Base-by-base conservation (phyloP, 2,113 vertebrate species). In the Equus przewalskii region DNA sequence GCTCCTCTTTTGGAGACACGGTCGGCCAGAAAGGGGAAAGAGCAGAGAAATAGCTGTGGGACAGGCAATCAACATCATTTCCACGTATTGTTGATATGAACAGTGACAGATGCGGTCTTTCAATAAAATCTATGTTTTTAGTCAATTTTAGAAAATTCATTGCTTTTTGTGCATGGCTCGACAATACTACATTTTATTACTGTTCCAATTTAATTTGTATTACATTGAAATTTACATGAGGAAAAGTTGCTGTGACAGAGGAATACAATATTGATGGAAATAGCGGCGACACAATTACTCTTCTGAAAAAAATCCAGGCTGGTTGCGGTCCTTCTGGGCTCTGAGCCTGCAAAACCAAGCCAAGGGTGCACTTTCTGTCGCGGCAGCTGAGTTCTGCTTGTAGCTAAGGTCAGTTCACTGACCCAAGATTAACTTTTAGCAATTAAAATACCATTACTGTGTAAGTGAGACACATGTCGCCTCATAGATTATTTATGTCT, bases 81-180 rank as follows among this genome's bases (percentile, higher is more conserved):
- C n/a, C 22, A 11, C 2, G 0, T 18, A 69, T 8, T 88, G 41
- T 21, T 78, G 24, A 24, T 24, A 26, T 62, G 72, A 54, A 73
- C 49, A 41, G 84, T 26, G 64, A 94, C 3, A 56, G 70, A 67
- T 33, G 14, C 28, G 56, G 60, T 58, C 94, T 93, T 91, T 82
- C 85, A 44, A 2, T 36, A 41, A 75, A 87, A 33, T 65, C 89
- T 84, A 5, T 15, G 85, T 56, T 54, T 96, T 75, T 15, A 64
- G 79, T 64, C 89, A 51, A 3, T 58, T 94, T 96, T 84, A 65
- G 84, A 96, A 87, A 83, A 94, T 33, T 14, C 24, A 94, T 89
- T 89, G 60, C 11, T 36, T 93, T 95, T 72, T 24, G 19, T 36
- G 51, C 44, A 16, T 56, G 44, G 49, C 49, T 69, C 75, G 49